Conservation (phyloP, 2,888 invertebrate species). For the Lumbricus terrestris region DNA sequence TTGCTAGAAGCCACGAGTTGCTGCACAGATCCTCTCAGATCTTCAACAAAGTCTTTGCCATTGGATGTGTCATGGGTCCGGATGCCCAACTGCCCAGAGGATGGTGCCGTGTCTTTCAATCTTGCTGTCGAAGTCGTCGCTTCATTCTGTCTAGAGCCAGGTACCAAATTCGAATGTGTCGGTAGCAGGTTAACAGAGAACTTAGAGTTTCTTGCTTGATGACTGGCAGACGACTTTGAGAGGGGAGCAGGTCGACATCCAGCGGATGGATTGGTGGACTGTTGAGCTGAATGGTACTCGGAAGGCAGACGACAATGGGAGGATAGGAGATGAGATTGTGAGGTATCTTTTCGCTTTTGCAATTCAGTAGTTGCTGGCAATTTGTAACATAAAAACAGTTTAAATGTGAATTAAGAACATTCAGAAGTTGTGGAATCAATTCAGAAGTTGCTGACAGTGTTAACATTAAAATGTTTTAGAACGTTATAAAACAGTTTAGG, state of each 20-base stretch:
- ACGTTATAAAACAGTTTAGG: not conserved
- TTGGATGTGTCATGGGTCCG: not conserved
- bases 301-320: not conserved
- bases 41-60: not conserved
- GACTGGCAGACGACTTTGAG: not conserved
- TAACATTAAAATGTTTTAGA: no score
- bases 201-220: not conserved
- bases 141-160: not conserved
- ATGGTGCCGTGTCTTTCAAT: not conserved
- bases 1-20: not conserved
- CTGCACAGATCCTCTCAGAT: not conserved
- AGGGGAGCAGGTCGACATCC: not conserved
- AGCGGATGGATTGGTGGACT: not conserved
- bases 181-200: not conserved
- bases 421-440: no score
- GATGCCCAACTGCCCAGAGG: not conserved
- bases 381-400: no score
- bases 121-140: not conserved
- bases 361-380: not conserved
- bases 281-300: not conserved
- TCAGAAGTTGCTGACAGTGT: no score
- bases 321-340: not conserved
- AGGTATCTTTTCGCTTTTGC: not conserved
- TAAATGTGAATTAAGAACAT: not conserved
- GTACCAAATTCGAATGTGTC: not conserved